phyloP scores from a whole-genome alignment of 2,888 invertebrate genomes.

The Limenitis camilla region DNA sequence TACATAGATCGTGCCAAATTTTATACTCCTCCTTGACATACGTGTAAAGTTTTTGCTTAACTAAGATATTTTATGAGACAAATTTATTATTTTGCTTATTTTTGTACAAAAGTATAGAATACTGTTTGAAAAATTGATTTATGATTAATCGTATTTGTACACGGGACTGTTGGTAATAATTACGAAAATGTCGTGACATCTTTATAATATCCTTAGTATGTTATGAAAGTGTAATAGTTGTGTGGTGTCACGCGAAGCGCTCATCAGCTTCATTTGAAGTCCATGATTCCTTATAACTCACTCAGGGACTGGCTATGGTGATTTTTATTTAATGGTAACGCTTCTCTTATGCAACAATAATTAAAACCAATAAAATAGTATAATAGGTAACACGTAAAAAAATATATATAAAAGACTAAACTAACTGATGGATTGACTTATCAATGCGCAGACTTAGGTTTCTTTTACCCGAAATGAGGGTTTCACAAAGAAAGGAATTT shows the following conservation, averaged over 20 bases:
- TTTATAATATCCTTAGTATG: slow-evolving; percentile 22
- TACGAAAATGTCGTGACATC: slow-evolving; percentile 24
- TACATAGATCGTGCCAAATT: no score
- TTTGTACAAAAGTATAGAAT: neutral
- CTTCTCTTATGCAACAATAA: neutral
- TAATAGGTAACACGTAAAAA: no score
- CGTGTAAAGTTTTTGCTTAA: no score
- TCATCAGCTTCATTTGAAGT: slow-evolving; percentile 46
- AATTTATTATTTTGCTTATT: neutral
- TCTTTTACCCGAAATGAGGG: no score
- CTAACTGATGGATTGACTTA: no score
- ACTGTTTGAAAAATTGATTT: neutral
- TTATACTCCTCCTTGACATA: no score
- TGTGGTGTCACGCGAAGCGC: slow-evolving; percentile 51
- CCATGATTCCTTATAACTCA: slow-evolving; percentile 41
- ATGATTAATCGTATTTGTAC: slow-evolving; percentile 9
- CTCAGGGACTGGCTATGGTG: slow-evolving; percentile 33
- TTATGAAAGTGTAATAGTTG: slow-evolving; percentile 21
- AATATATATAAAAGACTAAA: no score
- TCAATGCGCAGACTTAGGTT: no score
- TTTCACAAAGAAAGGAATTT: no score
- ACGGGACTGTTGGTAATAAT: slow-evolving; percentile 12
- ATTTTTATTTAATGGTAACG: slow-evolving; percentile 6
- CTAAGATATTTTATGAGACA: no score
- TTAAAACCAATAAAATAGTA: no score